Evolutionary conservation across 2,113 vertebrate species (phyloP), one percentile per base, ranked within the genome.

Genomic region (Spizaetus ornatus): DNA sequence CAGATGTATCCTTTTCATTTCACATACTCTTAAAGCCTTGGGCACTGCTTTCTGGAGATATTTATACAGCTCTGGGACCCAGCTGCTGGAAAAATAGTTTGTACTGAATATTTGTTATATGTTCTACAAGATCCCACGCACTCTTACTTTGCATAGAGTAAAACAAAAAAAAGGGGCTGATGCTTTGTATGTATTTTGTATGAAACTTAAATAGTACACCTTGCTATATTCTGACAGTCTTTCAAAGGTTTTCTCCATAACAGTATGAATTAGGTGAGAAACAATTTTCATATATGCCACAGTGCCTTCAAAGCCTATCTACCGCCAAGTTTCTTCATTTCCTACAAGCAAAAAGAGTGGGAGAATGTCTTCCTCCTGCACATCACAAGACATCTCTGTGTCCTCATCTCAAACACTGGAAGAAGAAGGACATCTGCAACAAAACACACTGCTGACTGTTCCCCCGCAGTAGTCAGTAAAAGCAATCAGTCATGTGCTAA

Each of bases 81-180:
- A 91, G 69, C 72, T 80, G 66, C 84, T 97, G 65, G 52, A 95
- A 92, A 94, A 97, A 73, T 96, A 74, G 94, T 83, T 97, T 97
- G 96, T 97, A 73, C 87, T 96, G 67, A 94, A 43, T 97, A 97
- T 97, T 97, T 97, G 78, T 93, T 96, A 83, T 69, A 94, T 93
- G 82, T 94, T 96, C 80, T 91, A 94, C 95, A 94, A 96, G 89
- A 92, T 96, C 84, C 71, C 80, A 59, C 89, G 81, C 65, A 95
- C 45, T 79, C 62, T 95, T 82, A 88, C 56, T 95, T 79, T 93
- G 80, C 45, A 95, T 83, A 89, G 62, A 85, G 21, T 77, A 93
- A 86, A 95, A 79, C 31, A 91, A 90, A 77, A 45, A 63, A 94
- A 90, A 53, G 62, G 38, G 31, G 34, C 29, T 58, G 20, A 52